Conservation (phyloP, 2,113 vertebrate genomes). For the Rhagologus leucostigma region DNA sequence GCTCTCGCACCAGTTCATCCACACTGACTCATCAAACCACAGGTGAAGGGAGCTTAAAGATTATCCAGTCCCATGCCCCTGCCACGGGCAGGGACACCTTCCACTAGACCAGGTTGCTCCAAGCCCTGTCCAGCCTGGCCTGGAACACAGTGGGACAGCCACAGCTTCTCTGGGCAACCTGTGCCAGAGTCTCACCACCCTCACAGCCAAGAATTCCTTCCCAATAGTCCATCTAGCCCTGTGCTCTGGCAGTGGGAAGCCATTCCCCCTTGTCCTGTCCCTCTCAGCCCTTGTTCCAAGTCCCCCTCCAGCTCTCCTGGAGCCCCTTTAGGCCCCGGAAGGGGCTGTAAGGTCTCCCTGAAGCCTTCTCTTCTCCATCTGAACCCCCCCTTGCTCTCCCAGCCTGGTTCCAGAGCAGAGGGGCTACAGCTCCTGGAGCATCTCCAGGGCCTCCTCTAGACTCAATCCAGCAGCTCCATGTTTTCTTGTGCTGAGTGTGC, state of each 20-base stretch:
- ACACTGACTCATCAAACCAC: rapidly evolving
- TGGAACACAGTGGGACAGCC: background rate
- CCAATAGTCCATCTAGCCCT: background rate
- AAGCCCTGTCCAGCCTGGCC: background rate
- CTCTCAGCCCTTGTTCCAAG: background rate
- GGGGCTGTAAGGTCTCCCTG: background rate
- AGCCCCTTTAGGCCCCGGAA: background rate
- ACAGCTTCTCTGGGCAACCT: background rate
- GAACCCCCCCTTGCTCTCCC: background rate
- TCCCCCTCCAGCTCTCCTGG: background rate
- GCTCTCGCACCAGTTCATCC: background rate
- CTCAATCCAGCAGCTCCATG: background rate
- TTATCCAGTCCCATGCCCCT: background rate
- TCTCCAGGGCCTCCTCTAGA: background rate
- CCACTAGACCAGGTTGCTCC: background rate
- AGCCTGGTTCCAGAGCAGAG: background rate
- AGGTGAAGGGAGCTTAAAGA: background rate
- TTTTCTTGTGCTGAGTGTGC: background rate
- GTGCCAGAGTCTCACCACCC: background rate
- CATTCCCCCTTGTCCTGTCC: background rate
- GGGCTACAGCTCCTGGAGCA: background rate
- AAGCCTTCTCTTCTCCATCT: background rate
- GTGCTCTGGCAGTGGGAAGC: background rate
- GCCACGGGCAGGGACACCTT: background rate
- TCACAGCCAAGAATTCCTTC: background rate